A percentile compares a stretch with the other conserved stretches of the same genome.
Conservation (phyloP, 2,888 invertebrate genomes). For the Drosophila lutescens region DNA sequence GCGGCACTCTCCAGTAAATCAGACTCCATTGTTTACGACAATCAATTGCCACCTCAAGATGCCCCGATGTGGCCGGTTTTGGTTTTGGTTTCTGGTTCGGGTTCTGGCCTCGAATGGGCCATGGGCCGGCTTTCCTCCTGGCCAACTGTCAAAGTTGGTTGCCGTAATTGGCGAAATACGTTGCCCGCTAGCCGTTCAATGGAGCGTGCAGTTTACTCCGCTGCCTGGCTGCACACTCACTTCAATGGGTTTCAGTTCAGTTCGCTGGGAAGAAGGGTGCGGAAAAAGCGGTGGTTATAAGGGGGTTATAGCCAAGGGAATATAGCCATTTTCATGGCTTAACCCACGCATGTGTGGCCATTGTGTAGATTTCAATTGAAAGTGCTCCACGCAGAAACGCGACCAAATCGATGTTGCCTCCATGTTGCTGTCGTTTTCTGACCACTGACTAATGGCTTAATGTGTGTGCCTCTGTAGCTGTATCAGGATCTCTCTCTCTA, state of each 20-base stretch:
- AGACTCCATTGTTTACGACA: slow-evolving; percentile 54
- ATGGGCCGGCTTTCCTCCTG: slow-evolving; percentile 26
- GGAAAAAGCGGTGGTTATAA: too few species aligned
- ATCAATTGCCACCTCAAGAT: slow-evolving; percentile 71
- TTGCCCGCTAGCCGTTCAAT: slow-evolving; percentile 61
- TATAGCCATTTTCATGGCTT: slow-evolving; percentile 19
- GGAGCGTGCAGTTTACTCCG: slow-evolving; percentile 50
- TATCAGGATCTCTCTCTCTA: slow-evolving; percentile 9
- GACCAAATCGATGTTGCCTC: slow-evolving; percentile 45
- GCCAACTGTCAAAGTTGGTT: slow-evolving; percentile 47
- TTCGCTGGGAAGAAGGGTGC: slow-evolving; percentile 1
- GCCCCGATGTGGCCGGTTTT: slow-evolving; percentile 32
- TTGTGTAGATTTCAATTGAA: slow-evolving; percentile 66
- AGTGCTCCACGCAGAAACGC: slow-evolving; percentile 44
- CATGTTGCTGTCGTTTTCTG: slow-evolving; percentile 30
- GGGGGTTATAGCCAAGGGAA: background rate
- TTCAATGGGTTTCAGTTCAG: slow-evolving; percentile 51
- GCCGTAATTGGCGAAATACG: slow-evolving; percentile 73
- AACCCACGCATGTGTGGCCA: slow-evolving; percentile 71
- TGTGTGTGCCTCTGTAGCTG: slow-evolving; percentile 24
- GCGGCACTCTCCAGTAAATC: slow-evolving; percentile 58
- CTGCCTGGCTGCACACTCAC: slow-evolving; percentile 41
- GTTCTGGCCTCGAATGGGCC: slow-evolving; percentile 1
- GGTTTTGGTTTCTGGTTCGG: background rate
- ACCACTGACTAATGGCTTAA: slow-evolving; percentile 57